phyloP scores from a whole-genome alignment of 2,888 invertebrate species.

The Cataglyphis livida region DNA sequence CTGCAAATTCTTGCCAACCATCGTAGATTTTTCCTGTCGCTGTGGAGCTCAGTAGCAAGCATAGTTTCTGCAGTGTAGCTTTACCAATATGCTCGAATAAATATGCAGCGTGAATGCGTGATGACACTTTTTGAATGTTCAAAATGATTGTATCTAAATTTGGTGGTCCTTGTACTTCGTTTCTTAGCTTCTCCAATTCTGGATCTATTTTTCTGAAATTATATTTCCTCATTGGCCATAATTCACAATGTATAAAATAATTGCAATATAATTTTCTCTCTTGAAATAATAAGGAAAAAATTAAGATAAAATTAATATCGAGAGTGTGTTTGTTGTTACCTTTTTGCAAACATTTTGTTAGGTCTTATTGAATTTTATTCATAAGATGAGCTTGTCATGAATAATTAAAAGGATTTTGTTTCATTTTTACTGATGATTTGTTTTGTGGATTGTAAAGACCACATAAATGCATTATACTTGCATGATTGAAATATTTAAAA shows the following conservation, averaged over 20 bases:
- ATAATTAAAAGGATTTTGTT: not conserved
- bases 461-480: not conserved
- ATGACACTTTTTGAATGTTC: slow-evolving; percentile 69
- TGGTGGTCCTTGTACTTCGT: slow-evolving; percentile 74
- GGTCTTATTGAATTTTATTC: not conserved
- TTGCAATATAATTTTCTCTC: not conserved
- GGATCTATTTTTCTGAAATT: slow-evolving; percentile 74
- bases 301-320: not conserved
- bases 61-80: slow-evolving; percentile 76
- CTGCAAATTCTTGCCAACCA: slow-evolving; percentile 82
- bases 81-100: slow-evolving; percentile 78
- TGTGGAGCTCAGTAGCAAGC: slow-evolving; percentile 79
- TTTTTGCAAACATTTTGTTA: slow-evolving; percentile 60
- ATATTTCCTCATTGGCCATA: not conserved
- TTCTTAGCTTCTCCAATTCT: slow-evolving; percentile 77
- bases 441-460: not conserved
- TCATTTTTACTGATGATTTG: not conserved
- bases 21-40: slow-evolving; percentile 76
- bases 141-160: slow-evolving; percentile 73
- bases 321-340: slow-evolving; percentile 32
- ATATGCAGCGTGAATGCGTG: slow-evolving; percentile 78
- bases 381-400: not conserved
- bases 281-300: not conserved
- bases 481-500: not conserved
- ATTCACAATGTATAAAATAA: not conserved